phyloP scores from a whole-genome alignment of 30 jellyfish, hydroid and myxozoan genomes.

The Turritopsis dohrnii region DNA sequence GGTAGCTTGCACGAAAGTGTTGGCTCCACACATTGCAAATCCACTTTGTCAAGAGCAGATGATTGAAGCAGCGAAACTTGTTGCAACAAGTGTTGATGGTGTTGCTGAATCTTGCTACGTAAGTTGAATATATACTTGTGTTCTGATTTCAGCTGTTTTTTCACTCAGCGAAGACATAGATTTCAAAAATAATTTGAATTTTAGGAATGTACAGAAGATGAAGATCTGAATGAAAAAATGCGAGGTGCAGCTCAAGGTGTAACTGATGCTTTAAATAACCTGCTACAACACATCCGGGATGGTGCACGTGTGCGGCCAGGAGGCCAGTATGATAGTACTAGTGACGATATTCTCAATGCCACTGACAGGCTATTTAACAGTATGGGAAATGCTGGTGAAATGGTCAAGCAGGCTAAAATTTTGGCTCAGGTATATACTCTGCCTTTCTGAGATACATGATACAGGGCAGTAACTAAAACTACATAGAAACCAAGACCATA shows the following conservation, averaged over 20 bases:
- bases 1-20: conserved; percentile 91
- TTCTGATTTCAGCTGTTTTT: not conserved
- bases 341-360: conserved; percentile 92
- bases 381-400: conserved; percentile 97
- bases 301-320: conserved; percentile 68
- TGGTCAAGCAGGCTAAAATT: conserved; percentile 95
- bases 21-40: conserved; percentile 92
- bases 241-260: conserved; percentile 85
- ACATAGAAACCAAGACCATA: no score
- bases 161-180: not conserved
- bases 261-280: conserved; percentile 87
- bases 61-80: conserved; percentile 95
- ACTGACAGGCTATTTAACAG: conserved; percentile 87
- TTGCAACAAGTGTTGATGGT: conserved; percentile 91
- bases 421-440: conserved; percentile 73
- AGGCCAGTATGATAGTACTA: conserved; percentile 89
- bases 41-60: conserved; percentile 96
- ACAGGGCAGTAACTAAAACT: no score
- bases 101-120: conserved; percentile 71
- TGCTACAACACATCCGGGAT: conserved; percentile 75
- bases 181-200: not conserved
- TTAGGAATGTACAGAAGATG: not conserved
- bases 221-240: conserved; percentile 31
- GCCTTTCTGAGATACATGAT: not conserved
- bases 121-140: conserved; percentile 23